Evolutionary conservation across 2,888 invertebrate species (phyloP), one percentile per base, ranked within the genome.

Genomic region (Toxonevra muliebris): DNA sequence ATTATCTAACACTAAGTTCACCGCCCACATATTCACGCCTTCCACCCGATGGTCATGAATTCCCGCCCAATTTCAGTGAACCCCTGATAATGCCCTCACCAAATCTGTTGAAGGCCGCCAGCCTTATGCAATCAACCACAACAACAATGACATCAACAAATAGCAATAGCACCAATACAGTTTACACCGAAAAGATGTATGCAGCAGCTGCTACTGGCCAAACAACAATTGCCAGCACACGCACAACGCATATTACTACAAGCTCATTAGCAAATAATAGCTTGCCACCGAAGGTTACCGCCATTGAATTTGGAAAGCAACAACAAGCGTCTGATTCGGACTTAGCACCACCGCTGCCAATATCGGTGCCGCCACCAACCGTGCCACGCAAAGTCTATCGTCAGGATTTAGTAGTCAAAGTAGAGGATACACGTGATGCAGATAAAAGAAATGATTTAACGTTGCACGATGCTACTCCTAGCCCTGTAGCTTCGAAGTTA

Each of bases 21-120:
- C 85, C 85, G 58, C 84, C 85, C 62, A 84, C 85, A 61, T 86
- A 84, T 73, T 86, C 86, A 66, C 85, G 85, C 71, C 76, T 85
- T 68, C 85, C 85, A 62, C 85, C 85, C 69, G 85, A 85, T 78
- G 86, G 85, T 65, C 86, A 85, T 77, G 85, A 85, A 75, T 85
- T 86, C 76, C 86, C 85, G 15, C 85, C 84, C 60, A 86, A 85
- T 69, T 85, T 85, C 71, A 82, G 83, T 42, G 85, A 85, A 76
- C 84, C 85, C 68, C 76, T 85, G 69, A 82, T 84, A 43, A 82
- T 84, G 80, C 84, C 82, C 73, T 74, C 76, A 65, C 73, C 73
- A 11, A 78, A 78, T 70, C 69, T 77, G 45, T 69, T 78, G 67
- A 78, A 76, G 68, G 76, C 77, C 57, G 75, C 77, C 66, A 74